Conservation (phyloP, 2,113 vertebrate genomes). For the Ceratotherium simum region DNA sequence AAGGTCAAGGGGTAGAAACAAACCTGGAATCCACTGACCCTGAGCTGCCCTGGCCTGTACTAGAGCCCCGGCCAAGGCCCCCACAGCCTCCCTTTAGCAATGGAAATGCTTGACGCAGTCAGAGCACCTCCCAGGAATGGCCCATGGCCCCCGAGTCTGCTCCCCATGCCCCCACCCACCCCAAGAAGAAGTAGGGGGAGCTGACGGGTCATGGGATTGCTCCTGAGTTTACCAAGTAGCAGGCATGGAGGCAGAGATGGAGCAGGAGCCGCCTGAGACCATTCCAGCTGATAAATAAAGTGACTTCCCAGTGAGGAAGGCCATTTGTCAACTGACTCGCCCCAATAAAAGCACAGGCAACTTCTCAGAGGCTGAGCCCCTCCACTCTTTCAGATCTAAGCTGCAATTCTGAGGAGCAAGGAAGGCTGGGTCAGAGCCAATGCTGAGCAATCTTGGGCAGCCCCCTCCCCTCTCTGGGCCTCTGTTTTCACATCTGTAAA, state of each 20-base stretch:
- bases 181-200: rapidly evolving
- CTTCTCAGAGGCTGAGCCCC: background rate
- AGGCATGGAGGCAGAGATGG: background rate
- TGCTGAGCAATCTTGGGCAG: background rate
- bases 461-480: background rate
- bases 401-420: background rate
- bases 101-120: background rate
- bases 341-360: background rate
- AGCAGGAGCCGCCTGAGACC: background rate
- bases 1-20: background rate
- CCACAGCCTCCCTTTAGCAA: rapidly evolving
- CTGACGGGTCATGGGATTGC: background rate
- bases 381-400: background rate
- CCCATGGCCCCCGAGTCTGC: background rate
- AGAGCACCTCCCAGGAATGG: background rate
- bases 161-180: background rate
- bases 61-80: background rate
- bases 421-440: background rate
- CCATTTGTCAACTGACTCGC: slow-evolving; percentile 46
- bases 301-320: slow-evolving; percentile 11
- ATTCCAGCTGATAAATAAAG: slow-evolving; percentile 63
- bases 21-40: no score
- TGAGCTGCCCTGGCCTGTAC: background rate
- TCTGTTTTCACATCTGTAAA: background rate
- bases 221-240: background rate